Conservation (phyloP, 2,113 vertebrate genomes). For the Syngnathoides biaculeatus region DNA sequence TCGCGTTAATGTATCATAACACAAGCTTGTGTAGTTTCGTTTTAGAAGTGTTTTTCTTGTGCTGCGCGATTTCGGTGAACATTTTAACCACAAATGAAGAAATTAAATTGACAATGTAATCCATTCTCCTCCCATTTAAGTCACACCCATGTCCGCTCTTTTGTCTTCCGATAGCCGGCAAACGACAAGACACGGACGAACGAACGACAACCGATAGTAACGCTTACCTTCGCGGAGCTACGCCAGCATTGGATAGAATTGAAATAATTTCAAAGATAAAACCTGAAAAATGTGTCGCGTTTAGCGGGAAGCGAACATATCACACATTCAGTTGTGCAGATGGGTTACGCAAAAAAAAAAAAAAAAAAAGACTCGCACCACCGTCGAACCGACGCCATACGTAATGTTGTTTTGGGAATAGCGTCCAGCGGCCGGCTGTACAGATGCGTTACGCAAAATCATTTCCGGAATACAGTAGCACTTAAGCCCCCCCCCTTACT, state of each 20-base stretch:
- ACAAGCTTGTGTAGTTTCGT: not conserved
- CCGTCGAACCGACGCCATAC: not conserved
- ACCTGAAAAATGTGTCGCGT: slow-evolving; percentile 4
- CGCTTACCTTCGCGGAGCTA: slow-evolving; percentile 44
- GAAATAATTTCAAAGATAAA: not conserved
- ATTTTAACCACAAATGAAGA: not conserved
- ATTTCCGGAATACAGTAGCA: slow-evolving; percentile 41
- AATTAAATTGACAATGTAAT: slow-evolving; percentile 31
- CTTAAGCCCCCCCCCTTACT: slow-evolving; percentile 45
- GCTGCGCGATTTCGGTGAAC: not conserved
- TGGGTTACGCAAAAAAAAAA: slow-evolving; percentile 61
- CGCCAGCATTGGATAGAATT: not conserved
- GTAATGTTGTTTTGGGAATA: not conserved
- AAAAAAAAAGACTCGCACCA: not conserved
- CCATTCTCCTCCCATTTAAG: slow-evolving; percentile 66
- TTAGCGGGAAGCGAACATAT: slow-evolving; percentile 8
- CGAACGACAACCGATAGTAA: not conserved
- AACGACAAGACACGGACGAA: not conserved
- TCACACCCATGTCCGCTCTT: slow-evolving; percentile 69
- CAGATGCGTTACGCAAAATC: slow-evolving; percentile 64
- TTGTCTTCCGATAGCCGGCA: slow-evolving; percentile 53
- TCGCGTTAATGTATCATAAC: not conserved
- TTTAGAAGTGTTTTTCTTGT: not conserved
- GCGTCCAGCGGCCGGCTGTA: slow-evolving; percentile 2
- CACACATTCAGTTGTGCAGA: slow-evolving; percentile 48